Evolutionary conservation across 2,888 invertebrate genomes (phyloP).

Genomic region (Helleia helle): DNA sequence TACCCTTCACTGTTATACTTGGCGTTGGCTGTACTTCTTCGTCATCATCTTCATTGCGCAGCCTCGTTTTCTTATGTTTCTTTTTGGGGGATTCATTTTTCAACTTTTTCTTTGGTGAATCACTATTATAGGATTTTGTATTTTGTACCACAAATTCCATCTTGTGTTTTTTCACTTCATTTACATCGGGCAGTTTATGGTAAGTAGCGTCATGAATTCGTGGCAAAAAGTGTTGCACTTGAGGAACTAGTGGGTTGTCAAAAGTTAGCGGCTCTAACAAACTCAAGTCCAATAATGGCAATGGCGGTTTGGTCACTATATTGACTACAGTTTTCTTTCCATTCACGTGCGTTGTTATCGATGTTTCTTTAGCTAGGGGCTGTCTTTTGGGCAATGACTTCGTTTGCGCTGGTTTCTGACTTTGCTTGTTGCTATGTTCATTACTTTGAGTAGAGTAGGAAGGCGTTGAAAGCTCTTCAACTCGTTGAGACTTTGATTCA

Average conservation of each 20-base stretch:
- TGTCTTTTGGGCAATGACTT: constrained; percentile 23
- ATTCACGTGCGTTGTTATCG: constrained; percentile 44
- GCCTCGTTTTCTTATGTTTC: constrained; percentile 29
- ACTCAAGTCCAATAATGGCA: constrained; percentile 52
- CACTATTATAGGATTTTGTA: constrained; percentile 42
- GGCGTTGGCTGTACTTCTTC: constrained; percentile 34
- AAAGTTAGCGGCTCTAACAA: constrained; percentile 60
- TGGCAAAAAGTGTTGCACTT: constrained; percentile 63
- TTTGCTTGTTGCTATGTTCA: constrained; percentile 21
- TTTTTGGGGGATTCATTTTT: constrained; percentile 28
- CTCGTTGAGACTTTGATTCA: constrained; percentile 33
- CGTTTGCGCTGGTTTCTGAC: constrained; percentile 13
- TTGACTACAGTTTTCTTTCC: constrained; percentile 49
- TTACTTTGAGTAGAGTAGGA: constrained; percentile 1
- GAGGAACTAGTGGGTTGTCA: constrained; percentile 59
- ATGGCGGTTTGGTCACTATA: constrained; percentile 44
- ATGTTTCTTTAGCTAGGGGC: constrained; percentile 27
- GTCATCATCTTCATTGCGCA: constrained; percentile 31
- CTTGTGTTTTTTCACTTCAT: constrained; percentile 37
- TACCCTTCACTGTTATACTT: constrained; percentile 31
- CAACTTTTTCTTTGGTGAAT: constrained; percentile 32
- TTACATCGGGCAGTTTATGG: constrained; percentile 37
- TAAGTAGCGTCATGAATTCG: constrained; percentile 49
- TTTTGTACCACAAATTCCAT: constrained; percentile 42
- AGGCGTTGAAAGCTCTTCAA: constrained; percentile 19